phyloP scores from a whole-genome alignment of 1,140 invertebrate species.

The Hetaerina americana region DNA sequence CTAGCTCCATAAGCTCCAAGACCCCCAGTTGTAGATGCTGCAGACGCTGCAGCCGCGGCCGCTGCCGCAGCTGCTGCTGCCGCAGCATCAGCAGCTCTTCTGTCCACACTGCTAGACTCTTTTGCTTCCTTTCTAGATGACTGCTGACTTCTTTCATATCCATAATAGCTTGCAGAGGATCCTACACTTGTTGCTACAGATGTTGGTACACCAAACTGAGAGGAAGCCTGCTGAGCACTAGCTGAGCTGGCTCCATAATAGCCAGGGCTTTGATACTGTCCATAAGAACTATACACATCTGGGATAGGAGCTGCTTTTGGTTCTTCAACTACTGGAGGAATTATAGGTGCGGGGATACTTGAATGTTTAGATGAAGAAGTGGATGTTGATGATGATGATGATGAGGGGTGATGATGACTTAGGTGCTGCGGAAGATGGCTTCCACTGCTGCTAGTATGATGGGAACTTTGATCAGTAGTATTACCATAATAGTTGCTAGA shows the following conservation, averaged over 20 bases:
- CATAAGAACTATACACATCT: background rate
- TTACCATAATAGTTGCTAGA: background rate
- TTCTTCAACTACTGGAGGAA: background rate
- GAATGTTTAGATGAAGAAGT: background rate
- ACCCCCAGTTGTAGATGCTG: background rate
- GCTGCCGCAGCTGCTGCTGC: background rate
- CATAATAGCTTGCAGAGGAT: background rate
- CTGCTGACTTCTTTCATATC: background rate
- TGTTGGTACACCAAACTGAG: background rate
- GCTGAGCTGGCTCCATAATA: background rate
- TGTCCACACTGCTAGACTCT: background rate
- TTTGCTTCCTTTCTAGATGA: background rate
- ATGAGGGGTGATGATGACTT: background rate
- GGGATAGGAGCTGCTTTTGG: background rate
- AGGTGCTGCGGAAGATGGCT: background rate
- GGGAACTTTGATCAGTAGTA: background rate
- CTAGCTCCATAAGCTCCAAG: background rate
- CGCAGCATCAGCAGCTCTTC: background rate
- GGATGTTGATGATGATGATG: background rate
- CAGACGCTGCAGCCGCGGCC: background rate
- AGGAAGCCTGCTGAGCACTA: background rate
- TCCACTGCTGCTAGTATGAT: background rate
- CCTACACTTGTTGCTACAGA: background rate
- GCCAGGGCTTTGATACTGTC: background rate
- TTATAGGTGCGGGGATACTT: background rate